A percentile compares a stretch with the other conserved stretches of the same genome.
Conservation (phyloP, 1,140 invertebrate species). For the Polypedilum pembai region DNA sequence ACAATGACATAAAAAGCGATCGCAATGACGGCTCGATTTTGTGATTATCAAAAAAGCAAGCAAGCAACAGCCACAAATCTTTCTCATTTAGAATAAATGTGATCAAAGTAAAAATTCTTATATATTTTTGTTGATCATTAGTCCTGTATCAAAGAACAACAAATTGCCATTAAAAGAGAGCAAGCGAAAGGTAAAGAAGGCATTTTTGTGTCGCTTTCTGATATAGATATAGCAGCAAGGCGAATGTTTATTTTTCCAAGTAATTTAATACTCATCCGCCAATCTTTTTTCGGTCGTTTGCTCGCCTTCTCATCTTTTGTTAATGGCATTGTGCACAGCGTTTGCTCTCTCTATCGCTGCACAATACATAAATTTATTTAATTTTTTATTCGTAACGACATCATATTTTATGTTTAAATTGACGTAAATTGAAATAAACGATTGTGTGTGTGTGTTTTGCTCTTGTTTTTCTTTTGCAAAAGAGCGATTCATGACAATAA, state of each 20-base stretch:
- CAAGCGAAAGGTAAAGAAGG: background rate
- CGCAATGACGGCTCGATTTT: too few relatives aligned
- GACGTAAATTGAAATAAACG: conserved; percentile 28
- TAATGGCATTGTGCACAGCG: conserved; percentile 10
- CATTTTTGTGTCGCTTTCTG: too few relatives aligned
- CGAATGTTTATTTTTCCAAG: background rate
- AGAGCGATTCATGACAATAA: conserved; percentile 3
- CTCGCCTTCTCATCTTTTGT: conserved; percentile 10
- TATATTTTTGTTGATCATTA: background rate
- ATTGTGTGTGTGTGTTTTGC: background rate
- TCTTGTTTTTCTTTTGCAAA: conserved; percentile 2
- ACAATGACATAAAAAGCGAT: too few relatives aligned
- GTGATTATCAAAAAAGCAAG: too few relatives aligned
- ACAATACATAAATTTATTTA: conserved; percentile 25
- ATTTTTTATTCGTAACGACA: conserved; percentile 24
- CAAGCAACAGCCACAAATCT: too few relatives aligned
- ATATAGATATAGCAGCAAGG: too few relatives aligned
- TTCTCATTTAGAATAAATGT: too few relatives aligned
- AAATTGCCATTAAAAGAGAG: conserved; percentile 12
- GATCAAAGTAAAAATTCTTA: too few relatives aligned
- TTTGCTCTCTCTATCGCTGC: background rate
- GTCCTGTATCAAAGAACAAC: conserved; percentile 4
- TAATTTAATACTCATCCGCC: conserved; percentile 14
- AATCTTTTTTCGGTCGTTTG: conserved; percentile 17
- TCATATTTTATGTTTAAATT: conserved; percentile 25